phyloP scores from a whole-genome alignment of 2,797 vertebrate genomes.

The Rhinoraja longicauda region DNA sequence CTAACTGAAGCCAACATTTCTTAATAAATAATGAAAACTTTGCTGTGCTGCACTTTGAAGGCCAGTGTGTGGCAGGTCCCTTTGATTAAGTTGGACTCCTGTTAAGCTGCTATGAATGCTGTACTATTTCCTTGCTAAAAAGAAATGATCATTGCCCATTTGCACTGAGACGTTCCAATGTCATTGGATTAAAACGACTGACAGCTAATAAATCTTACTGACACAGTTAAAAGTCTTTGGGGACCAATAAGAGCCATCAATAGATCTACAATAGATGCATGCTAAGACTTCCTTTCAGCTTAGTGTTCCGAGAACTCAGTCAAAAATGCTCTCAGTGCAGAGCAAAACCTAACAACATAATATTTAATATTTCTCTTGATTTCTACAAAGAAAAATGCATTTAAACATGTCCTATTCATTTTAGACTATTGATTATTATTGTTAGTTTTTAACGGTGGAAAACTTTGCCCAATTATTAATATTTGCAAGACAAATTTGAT shows the following conservation, averaged over 20 bases:
- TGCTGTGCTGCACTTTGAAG: background rate
- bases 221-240: background rate
- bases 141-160: slow-evolving; percentile 7
- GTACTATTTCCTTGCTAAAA: background rate
- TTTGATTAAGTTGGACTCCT: background rate
- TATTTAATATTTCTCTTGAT: background rate
- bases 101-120: slow-evolving; percentile 3
- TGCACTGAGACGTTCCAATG: background rate
- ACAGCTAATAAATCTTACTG: slow-evolving; percentile 34
- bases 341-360: background rate
- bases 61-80: no score
- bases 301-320: background rate
- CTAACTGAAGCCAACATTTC: background rate
- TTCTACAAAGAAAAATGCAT: background rate
- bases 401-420: background rate
- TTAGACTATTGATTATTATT: background rate
- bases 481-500: background rate
- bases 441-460: background rate
- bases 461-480: background rate
- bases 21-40: background rate
- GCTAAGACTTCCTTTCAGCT: background rate
- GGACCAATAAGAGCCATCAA: slow-evolving; percentile 32
- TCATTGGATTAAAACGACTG: slow-evolving; percentile 25
- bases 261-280: background rate
- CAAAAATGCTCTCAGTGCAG: background rate